phyloP scores from a whole-genome alignment of 2,888 invertebrate species.

The Psococerastis gibbosa region DNA sequence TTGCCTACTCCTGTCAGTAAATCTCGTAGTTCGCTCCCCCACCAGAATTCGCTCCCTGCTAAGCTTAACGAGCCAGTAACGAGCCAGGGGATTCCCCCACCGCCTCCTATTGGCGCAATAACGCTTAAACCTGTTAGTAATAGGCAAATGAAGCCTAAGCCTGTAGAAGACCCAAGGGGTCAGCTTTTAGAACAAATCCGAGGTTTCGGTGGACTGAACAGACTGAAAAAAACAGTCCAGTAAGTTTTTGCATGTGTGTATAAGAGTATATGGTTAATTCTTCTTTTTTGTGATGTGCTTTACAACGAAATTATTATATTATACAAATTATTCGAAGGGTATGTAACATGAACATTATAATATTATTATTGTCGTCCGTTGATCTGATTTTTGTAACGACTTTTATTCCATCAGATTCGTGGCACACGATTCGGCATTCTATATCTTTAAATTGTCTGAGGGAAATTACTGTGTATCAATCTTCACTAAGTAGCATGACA shows the following conservation, averaged over 20 bases:
- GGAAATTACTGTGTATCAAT: no score
- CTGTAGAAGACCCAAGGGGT: conserved; percentile 35
- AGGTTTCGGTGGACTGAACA: conserved; percentile 33
- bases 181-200: conserved; percentile 50
- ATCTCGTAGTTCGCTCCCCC: background rate
- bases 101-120: conserved; percentile 13
- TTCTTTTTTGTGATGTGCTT: no score
- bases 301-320: no score
- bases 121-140: conserved; percentile 13
- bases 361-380: no score
- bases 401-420: no score
- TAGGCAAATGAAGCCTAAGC: conserved; percentile 13
- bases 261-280: background rate
- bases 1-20: background rate
- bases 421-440: no score
- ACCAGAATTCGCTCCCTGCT: background rate
- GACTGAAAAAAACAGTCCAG: conserved; percentile 17
- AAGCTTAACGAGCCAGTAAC: background rate
- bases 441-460: no score
- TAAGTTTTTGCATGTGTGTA: conserved; percentile 8
- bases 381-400: no score
- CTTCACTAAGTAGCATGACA: no score
- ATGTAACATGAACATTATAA: no score
- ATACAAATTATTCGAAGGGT: no score
- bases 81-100: conserved; percentile 7